These are phyloP conservation scores for Ichneumoninae sp. DNA, from an alignment of 2,888 invertebrate genomes.

Conservation along the genomic window DNA sequence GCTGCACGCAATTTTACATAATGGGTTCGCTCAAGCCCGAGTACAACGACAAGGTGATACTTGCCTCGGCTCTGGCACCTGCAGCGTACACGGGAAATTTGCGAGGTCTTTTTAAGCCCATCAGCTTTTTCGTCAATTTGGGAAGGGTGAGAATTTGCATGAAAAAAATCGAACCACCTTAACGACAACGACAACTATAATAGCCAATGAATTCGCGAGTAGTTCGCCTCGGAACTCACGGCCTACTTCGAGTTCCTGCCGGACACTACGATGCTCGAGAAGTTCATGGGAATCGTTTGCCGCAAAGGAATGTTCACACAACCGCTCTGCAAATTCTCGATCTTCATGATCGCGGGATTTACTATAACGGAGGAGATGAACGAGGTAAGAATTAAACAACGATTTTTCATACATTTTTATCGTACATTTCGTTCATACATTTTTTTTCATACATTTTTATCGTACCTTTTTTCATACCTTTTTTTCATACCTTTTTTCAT, in stretches of 20 bases:
- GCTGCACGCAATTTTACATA: conserved; percentile 67
- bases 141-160: conserved; percentile 24
- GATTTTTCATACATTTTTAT: background rate
- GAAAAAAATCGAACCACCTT: background rate
- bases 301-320: background rate
- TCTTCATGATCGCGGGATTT: conserved; percentile 34
- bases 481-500: no score
- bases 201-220: background rate
- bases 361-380: conserved; percentile 21
- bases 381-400: conserved; percentile 11
- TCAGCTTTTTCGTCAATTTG: background rate
- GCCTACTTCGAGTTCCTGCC: conserved; percentile 52
- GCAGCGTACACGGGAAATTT: conserved; percentile 58
- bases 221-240: conserved; percentile 30
- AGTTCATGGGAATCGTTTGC: conserved; percentile 13
- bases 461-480: background rate
- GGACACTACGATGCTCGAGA: background rate
- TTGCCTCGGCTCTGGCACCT: conserved; percentile 67
- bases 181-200: background rate
- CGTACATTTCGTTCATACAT: background rate
- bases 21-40: conserved; percentile 69
- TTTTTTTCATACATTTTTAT: background rate
- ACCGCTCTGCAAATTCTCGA: conserved; percentile 19
- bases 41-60: conserved; percentile 67
- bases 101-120: conserved; percentile 1